Conservation (phyloP, 1,140 invertebrate species). For the Palaemon carinicauda region DNA sequence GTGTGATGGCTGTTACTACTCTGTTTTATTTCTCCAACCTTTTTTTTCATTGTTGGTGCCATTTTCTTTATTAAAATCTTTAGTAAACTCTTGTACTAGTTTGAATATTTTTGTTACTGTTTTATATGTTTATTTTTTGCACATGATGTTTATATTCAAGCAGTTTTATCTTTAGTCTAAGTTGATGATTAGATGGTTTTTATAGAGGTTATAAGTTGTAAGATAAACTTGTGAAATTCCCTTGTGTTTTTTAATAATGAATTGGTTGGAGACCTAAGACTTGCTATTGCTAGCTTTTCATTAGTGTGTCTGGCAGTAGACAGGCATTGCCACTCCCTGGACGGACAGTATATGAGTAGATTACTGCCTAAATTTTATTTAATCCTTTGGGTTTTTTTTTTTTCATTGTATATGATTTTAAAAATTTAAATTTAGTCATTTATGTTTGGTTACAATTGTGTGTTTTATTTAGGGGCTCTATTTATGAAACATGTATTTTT, state of each 20-base stretch:
- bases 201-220: not conserved
- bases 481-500: too few species aligned
- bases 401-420: not conserved
- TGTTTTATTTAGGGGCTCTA: not conserved
- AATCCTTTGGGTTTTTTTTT: not conserved
- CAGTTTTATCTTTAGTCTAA: too few species aligned
- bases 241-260: not conserved
- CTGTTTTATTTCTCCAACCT: constrained; percentile 49
- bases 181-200: too few species aligned
- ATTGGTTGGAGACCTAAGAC: constrained; percentile 52
- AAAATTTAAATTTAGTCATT: not conserved
- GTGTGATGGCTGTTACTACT: constrained; percentile 22
- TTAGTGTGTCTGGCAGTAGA: constrained; percentile 47
- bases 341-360: constrained; percentile 43
- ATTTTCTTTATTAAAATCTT: not conserved
- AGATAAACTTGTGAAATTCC: not conserved
- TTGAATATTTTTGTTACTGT: not conserved
- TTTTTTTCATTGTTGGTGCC: constrained; percentile 7
- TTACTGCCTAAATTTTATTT: not conserved
- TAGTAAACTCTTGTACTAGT: not conserved
- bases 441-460: not conserved
- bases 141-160: too few species aligned
- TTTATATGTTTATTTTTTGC: too few species aligned
- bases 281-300: constrained; percentile 34
- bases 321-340: constrained; percentile 52